Percentiles rank a stretch among this genome's conserved stretches.
Conservation (phyloP, 2,113 vertebrate species). For the Calidris pygmaea region DNA sequence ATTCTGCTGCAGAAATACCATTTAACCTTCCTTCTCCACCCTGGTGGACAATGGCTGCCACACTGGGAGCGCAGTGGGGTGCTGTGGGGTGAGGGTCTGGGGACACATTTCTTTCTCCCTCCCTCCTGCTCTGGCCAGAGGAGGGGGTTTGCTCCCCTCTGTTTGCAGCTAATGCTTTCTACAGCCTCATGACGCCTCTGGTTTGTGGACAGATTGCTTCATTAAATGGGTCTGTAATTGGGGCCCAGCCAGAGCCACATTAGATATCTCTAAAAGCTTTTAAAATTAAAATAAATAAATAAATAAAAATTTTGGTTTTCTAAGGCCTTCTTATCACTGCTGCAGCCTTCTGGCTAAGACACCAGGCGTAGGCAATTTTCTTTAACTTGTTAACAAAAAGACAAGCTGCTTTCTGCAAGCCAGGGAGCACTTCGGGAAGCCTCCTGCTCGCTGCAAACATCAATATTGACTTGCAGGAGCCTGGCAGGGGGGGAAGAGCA, state of each 20-base stretch:
- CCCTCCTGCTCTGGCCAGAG: not conserved
- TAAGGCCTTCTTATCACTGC: not conserved
- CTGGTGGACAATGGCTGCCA: accelerated
- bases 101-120: accelerated
- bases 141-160: not conserved
- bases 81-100: not conserved
- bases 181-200: not conserved
- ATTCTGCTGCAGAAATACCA: not conserved
- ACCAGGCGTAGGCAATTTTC: not conserved
- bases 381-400: not conserved
- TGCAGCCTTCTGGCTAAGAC: not conserved
- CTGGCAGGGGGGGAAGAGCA: accelerated
- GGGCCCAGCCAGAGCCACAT: not conserved
- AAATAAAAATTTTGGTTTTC: not conserved
- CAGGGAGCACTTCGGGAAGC: not conserved
- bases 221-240: not conserved
- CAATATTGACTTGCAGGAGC: not conserved
- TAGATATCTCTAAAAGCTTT: not conserved
- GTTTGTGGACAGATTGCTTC: not conserved
- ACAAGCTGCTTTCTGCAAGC: not conserved
- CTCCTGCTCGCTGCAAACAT: not conserved
- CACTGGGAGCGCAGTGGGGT: accelerated
- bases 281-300: not conserved
- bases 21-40: not conserved
- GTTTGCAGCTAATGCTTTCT: not conserved